Evolutionary conservation across 2,797 vertebrate species (phyloP).

Genomic region (Cossypha heuglini): DNA sequence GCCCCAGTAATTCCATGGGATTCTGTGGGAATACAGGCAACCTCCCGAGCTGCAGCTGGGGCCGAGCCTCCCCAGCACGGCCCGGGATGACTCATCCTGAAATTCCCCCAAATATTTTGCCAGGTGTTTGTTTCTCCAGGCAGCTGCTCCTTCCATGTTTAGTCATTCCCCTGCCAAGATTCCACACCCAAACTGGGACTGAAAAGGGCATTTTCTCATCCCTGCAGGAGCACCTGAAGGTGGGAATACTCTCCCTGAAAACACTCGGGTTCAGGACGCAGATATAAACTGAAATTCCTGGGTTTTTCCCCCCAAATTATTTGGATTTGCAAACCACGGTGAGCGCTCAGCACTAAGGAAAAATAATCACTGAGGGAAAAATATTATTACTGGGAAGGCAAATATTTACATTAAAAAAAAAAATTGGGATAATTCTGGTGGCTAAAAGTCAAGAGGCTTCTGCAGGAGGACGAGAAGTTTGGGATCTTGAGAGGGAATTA

Average conservation of each 20-base stretch:
- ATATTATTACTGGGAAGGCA: neutral
- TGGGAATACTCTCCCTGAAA: neutral
- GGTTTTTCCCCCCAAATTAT: neutral
- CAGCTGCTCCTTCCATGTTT: neutral
- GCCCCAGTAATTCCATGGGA: neutral
- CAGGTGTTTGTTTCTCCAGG: conserved; percentile 26
- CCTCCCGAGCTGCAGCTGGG: neutral
- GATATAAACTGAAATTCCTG: neutral
- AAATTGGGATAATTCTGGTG: neutral
- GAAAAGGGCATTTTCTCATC: neutral
- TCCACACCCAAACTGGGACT: neutral
- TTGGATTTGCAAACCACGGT: neutral
- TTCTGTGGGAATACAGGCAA: neutral
- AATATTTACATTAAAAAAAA: neutral
- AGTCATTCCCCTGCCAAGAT: neutral
- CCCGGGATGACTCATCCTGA: neutral
- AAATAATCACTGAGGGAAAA: neutral
- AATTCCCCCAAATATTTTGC: neutral
- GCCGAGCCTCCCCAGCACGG: rapidly evolving
- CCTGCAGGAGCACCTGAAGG: neutral
- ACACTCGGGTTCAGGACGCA: neutral
- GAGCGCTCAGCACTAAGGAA: neutral
- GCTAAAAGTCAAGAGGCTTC: neutral
- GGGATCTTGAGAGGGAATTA: neutral
- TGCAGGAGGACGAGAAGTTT: neutral